phyloP scores from a whole-genome alignment of 2,797 vertebrate genomes.

The Propithecus deckenii region DNA sequence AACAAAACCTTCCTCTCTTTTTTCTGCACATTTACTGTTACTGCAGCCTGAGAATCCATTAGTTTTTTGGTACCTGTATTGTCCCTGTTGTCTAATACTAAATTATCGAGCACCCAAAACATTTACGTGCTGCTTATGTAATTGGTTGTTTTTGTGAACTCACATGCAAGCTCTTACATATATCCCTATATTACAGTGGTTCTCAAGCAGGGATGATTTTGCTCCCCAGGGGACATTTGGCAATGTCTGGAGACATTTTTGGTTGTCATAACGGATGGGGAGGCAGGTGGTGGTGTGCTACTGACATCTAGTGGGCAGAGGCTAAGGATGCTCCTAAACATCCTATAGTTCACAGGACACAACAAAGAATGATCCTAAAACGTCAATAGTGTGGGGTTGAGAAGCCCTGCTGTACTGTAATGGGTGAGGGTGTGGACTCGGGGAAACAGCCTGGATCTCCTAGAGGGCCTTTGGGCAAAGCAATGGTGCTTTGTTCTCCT shows the following conservation, averaged over 20 bases:
- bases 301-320: not conserved
- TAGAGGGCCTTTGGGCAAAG: not conserved
- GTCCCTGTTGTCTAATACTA: not conserved
- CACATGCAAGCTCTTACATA: not conserved
- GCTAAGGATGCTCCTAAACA: not conserved
- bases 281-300: not conserved
- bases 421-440: not conserved
- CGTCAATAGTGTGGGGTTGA: fast-evolving
- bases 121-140: not conserved
- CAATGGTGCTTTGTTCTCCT: not conserved
- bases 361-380: not conserved
- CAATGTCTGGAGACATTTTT: not conserved
- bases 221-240: not conserved
- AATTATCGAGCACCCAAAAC: not conserved
- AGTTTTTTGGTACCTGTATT: not conserved
- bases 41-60: not conserved
- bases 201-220: not conserved
- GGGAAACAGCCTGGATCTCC: not conserved
- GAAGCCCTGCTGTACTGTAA: not conserved
- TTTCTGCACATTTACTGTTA: not conserved
- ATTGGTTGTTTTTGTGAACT: slow-evolving; percentile 37
- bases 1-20: not conserved
- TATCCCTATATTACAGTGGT: not conserved
- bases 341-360: not conserved
- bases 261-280: not conserved